Conservation (phyloP, 2,113 vertebrate species). For the Candoia aspera region DNA sequence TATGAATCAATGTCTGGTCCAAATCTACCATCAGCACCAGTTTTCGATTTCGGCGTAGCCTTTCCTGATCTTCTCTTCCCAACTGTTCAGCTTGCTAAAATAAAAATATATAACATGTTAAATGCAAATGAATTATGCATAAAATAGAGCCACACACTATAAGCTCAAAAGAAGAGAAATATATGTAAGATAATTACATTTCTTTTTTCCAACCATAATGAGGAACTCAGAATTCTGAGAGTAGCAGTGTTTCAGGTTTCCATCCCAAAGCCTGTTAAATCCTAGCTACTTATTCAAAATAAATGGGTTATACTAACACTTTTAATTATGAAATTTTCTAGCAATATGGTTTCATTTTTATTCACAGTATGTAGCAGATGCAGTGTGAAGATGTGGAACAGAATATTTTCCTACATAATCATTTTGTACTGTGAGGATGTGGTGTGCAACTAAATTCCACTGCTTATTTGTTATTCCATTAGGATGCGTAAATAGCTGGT, state of each 20-base stretch:
- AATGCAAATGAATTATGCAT: neutral
- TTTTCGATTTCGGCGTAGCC: slow-evolving; percentile 90
- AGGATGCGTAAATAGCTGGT: neutral
- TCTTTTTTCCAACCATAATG: neutral
- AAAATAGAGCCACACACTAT: neutral
- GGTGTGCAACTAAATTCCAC: neutral
- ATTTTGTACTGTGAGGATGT: neutral
- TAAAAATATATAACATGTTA: neutral
- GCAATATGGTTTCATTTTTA: neutral
- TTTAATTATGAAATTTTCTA: neutral
- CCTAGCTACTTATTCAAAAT: neutral
- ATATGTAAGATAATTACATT: neutral
- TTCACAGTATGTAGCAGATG: neutral
- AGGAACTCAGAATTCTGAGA: neutral
- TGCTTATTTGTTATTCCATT: neutral
- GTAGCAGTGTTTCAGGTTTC: neutral
- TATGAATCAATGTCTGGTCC: slow-evolving; percentile 98
- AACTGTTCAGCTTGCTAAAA: slow-evolving; percentile 92
- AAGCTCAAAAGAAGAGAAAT: neutral
- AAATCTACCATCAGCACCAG: slow-evolving; percentile 98
- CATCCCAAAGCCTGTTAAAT: neutral
- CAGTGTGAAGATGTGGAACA: neutral
- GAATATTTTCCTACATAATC: neutral
- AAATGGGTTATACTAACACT: neutral
- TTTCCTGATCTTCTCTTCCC: slow-evolving; percentile 91